Percentiles rank a stretch among this genome's conserved stretches.
Conservation (phyloP, 2,797 vertebrate genomes). For the Steatocranus sp. region DNA sequence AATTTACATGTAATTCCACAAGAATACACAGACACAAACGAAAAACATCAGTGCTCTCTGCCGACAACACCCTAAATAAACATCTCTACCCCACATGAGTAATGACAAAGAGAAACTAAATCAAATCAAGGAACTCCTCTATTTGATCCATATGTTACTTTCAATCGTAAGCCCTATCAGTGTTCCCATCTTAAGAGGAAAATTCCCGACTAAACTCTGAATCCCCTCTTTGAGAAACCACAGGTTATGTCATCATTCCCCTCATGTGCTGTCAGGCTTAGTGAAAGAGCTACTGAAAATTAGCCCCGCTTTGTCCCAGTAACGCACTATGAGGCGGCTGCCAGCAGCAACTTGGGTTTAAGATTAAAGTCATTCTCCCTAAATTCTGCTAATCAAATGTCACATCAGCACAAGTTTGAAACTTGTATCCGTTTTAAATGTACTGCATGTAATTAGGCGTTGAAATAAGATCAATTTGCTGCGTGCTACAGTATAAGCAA, state of each 20-base stretch:
- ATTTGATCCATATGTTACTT: conserved; percentile 72
- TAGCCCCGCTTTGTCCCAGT: conserved; percentile 29
- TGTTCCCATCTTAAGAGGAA: conserved; percentile 61
- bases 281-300: conserved; percentile 61
- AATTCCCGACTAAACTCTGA: conserved; percentile 56
- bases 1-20: conserved; percentile 4
- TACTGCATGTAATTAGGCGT: conserved; percentile 36
- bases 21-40: conserved; percentile 15
- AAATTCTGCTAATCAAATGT: conserved; percentile 53
- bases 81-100: conserved; percentile 44
- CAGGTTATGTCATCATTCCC: conserved; percentile 47
- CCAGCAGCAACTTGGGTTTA: conserved; percentile 34
- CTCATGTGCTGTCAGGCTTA: conserved; percentile 41
- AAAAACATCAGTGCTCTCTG: conserved; percentile 18
- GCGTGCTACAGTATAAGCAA: conserved; percentile 10
- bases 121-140: conserved; percentile 56
- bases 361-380: conserved; percentile 34
- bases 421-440: conserved; percentile 28
- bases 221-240: conserved; percentile 53
- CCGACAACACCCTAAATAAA: conserved; percentile 51
- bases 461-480: conserved; percentile 66
- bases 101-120: conserved; percentile 57
- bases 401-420: conserved; percentile 48
- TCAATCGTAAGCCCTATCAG: conserved; percentile 54
- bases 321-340: conserved; percentile 20